Base-by-base conservation (phyloP, 2,888 invertebrate species). In the Ichneumoninae sp. region DNA sequence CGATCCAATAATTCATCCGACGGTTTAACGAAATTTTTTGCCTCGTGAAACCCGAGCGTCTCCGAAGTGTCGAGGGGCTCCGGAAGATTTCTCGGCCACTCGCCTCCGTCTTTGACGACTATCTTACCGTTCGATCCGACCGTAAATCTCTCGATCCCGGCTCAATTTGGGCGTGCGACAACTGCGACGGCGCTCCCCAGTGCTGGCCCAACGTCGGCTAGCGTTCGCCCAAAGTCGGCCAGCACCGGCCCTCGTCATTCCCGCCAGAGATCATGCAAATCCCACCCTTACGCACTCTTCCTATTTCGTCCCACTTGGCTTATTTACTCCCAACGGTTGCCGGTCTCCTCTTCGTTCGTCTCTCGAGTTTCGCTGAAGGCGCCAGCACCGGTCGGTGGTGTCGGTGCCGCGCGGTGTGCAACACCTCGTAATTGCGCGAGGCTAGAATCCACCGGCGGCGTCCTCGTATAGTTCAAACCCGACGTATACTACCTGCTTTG, bases 111-210 rank as follows among this genome's bases (percentile, higher is more conserved):
- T 19, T 57, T 19, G 62, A 33, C 3, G 33, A 40, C 62, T 74
- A 81, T 89, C 88, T 89, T 88, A 75, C 82, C 66, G 70, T 69
- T 54, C 72, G 83, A 90, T 90, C 88, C 83, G 57, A 66, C 79
- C 89, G 89, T 89, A 90, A 90, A 90, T 89, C 85, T 54, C 80
- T 79, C 82, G 87, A 85, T 87, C 89, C 86, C 79, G 78, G 30
- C 62, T 62, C 33, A 62, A 33, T 62, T n/a, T 16, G 2, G 62
- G 1, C 10, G 62, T 30, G 62, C 44, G 44, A 16, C 13, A 47
- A 47, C 13, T 16, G 8, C 7, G 40, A 40, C 40, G 7, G 40
- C 44, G 44, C 6, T 26, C 26, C 3, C 26, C 44, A 47, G 44
- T 47, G 44, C 44, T 47, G 44, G 44, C 13, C 3, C 44, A 3